Evolutionary conservation across 2,888 invertebrate genomes (phyloP).

Genomic region (Tenthredo livida): DNA sequence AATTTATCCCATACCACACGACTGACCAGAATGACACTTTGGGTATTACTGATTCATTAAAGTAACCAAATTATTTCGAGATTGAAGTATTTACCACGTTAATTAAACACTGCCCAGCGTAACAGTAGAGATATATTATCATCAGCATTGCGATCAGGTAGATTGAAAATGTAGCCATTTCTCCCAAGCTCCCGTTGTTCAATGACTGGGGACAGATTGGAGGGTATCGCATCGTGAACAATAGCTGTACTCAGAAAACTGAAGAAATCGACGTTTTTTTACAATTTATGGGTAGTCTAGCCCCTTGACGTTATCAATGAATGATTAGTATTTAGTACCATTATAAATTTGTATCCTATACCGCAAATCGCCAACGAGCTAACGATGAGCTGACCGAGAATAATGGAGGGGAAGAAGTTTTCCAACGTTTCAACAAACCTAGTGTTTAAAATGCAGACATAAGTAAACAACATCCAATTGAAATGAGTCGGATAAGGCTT

Average conservation of each 20-base stretch:
- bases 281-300: neutral
- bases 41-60: no score
- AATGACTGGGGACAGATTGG: neutral
- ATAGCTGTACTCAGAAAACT: neutral
- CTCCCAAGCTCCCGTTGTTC: neutral
- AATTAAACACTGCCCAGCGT: slow-evolving; percentile 24
- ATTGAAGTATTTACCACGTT: neutral
- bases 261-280: neutral
- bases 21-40: no score
- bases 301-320: neutral
- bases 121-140: slow-evolving; percentile 16
- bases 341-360: slow-evolving; percentile 29
- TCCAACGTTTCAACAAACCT: slow-evolving; percentile 11
- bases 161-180: slow-evolving; percentile 12
- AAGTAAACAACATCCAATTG: neutral
- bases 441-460: neutral
- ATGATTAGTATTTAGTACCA: neutral
- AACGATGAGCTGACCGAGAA: slow-evolving; percentile 6
- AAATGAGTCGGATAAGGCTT: neutral
- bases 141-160: slow-evolving; percentile 13
- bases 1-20: no score
- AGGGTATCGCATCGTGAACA: neutral
- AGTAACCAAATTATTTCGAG: neutral
- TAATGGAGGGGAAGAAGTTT: neutral
- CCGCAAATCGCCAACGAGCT: slow-evolving; percentile 26